Base-by-base conservation (phyloP, 2,888 invertebrate genomes). In the Tridacna crocea region DNA sequence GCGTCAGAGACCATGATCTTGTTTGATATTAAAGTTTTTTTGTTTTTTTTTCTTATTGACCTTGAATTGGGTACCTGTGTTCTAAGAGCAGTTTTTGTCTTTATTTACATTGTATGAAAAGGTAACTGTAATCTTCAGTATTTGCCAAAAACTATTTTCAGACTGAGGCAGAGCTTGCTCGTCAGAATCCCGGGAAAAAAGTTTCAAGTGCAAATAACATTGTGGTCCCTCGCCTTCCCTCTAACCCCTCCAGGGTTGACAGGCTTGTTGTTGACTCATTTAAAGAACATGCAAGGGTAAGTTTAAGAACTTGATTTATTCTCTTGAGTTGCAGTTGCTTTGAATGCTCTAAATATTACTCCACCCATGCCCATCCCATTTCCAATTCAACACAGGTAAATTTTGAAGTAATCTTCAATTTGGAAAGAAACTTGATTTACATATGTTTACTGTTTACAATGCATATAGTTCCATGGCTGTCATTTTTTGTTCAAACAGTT, bases 221-320 rank as follows among this genome's bases (percentile, higher is more conserved):
- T 84, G 96, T 96, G 13, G 96, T 97, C 83, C 97, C 97, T n/a
- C 95, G 97, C 0, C 95, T 97, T 79, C 97, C 97, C 73, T 96
- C 96, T 2, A 97, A 96, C 90, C 97, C 97, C 0, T 96, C 97
- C 0, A 94, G 97, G 51, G 97, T 97, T 3, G 97, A 97, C 93
- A 94, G 97, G 55, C 96, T 97, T 36, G 96, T 97, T 36, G 97
- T 97, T 2, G 97, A 97, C 92, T 97, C 97, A 95, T 95, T 97
- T 79, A 94, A 97, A 85, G 97, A 97, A 92, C 97, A 97, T 92
- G 96, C 96, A 19, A 94, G 95, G 91, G 95, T 95, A 88, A 89
- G 93, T 86, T 22, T 70, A 27, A 26, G 47, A 19, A 6, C 10
- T n/a, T 17, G 55, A 19, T 19, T 19, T 1, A 17, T 1, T 19